A percentile compares a stretch with the other conserved stretches of the same genome.
These are phyloP conservation scores for Schizopygopsis pylzovi DNA, from an alignment of 2,797 vertebrate species.

Conservation along the genomic window DNA sequence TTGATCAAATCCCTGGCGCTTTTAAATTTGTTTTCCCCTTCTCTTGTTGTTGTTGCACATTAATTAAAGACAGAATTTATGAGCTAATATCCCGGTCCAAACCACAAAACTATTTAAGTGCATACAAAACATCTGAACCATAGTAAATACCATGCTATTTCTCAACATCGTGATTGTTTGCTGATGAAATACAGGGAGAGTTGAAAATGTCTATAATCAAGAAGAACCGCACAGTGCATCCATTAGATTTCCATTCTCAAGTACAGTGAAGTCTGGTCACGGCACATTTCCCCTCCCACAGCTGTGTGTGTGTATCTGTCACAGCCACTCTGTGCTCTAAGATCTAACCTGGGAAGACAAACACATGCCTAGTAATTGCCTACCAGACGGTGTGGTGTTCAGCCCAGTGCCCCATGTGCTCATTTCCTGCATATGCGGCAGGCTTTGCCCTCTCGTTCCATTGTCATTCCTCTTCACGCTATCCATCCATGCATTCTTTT, in stretches of 20 bases:
- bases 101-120: not conserved
- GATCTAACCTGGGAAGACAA: constrained; percentile 57
- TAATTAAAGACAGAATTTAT: constrained; percentile 14
- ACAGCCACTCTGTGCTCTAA: constrained; percentile 36
- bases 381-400: constrained; percentile 51
- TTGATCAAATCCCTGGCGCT: not conserved
- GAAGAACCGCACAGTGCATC: constrained; percentile 25
- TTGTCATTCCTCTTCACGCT: constrained; percentile 7
- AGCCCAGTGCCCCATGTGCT: constrained; percentile 37
- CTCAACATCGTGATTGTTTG: constrained; percentile 3
- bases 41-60: constrained; percentile 2
- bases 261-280: constrained; percentile 28
- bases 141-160: constrained; percentile 20
- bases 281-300: constrained; percentile 29
- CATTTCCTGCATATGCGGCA: constrained; percentile 50
- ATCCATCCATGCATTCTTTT: constrained; percentile 36
- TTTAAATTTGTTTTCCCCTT: not conserved
- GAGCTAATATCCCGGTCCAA: constrained; percentile 10
- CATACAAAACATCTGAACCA: constrained; percentile 30
- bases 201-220: not conserved
- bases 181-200: constrained; percentile 8
- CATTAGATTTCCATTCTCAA: constrained; percentile 33
- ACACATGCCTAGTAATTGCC: constrained; percentile 58
- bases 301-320: constrained; percentile 53
- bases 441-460: constrained; percentile 21